Conservation (phyloP, 2,888 invertebrate genomes). For the Tetramorium bicarinatum region DNA sequence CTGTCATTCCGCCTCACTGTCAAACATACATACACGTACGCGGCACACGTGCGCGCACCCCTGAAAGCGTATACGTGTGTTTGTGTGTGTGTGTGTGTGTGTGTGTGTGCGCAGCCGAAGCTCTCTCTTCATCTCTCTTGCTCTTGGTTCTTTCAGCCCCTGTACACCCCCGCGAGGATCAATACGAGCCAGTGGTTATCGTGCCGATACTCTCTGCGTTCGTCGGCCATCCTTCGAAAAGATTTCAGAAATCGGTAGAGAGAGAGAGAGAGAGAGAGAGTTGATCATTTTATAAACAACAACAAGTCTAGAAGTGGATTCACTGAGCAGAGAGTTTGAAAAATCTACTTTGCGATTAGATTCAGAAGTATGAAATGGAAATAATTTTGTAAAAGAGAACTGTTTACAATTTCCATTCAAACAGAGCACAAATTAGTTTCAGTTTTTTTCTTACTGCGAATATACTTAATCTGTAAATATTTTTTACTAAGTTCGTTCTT, state of each 20-base stretch:
- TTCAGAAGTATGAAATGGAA: slow-evolving; percentile 56
- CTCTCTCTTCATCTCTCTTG: slow-evolving; percentile 56
- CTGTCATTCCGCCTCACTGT: slow-evolving; percentile 57
- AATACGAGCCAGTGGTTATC: slow-evolving; percentile 85
- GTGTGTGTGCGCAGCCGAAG: slow-evolving; percentile 1
- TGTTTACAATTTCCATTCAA: background rate
- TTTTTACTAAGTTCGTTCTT: background rate
- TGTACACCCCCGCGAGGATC: slow-evolving; percentile 82
- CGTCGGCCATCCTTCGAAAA: slow-evolving; percentile 70
- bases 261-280: background rate
- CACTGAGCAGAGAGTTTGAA: slow-evolving; percentile 53
- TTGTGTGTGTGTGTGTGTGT: background rate
- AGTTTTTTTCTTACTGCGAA: background rate
- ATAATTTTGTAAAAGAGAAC: slow-evolving; percentile 2
- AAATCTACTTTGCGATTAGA: slow-evolving; percentile 72
- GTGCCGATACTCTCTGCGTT: slow-evolving; percentile 81
- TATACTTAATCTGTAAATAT: background rate
- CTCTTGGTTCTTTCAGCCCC: slow-evolving; percentile 68
- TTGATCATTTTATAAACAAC: slow-evolving; percentile 68
- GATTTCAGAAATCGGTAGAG: slow-evolving; percentile 61
- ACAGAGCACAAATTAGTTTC: background rate
- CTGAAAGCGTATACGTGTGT: slow-evolving; percentile 18
- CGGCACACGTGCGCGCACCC: background rate
- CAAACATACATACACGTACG: background rate
- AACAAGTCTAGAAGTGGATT: slow-evolving; percentile 71